Base-by-base conservation (phyloP, 2,113 vertebrate genomes). In the Alexandromys fortis region DNA sequence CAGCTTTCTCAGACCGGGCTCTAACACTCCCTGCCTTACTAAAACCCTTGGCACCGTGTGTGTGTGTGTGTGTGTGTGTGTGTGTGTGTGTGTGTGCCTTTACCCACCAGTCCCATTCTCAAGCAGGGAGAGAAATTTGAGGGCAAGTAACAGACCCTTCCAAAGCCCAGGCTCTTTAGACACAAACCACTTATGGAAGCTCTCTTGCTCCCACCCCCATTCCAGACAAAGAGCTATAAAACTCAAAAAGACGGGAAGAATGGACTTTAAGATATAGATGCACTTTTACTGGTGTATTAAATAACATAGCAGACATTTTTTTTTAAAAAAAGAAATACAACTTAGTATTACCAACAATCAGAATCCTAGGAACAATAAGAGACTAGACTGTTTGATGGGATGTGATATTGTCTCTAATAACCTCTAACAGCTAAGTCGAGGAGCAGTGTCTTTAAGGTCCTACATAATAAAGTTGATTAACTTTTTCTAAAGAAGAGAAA, bases 181-280 rank as follows among this genome's bases (percentile, higher is more conserved):
- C 2, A 77, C 5, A 45, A 94, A 72, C 63, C 38, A 12, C 94
- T 61, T 45, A 63, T 55, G 94, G 90, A 96, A 95, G 67, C 90
- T 68, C n/a, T 38, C 58, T 42, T 85, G 26, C 92, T 65, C 85
- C 83, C 65, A 24, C 45, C 49, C 33, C 87, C 58, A 86, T 68
- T 65, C 52, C 45, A 94, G 93, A 98, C 98, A 98, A 98, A 98
- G 97, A 97, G 90, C 93, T 94, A 92, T 91, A 97, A 96, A 94
- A 83, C 90, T 92, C 97, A 91, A 96, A 83, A 78, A 96, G 92
- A 86, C 28, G 79, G 93, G 49, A 92, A 75, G 72, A 75, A 97
- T 95, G 97, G 78, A 97, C 97, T 90, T 97, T 92, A 96, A 97
- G 96, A 93, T 94, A 95, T 85, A 92, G 96, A 89, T 95, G 94